Percentiles rank a stretch among this genome's conserved stretches.
Evolutionary conservation across 2,113 vertebrate species (phyloP).

Genomic region (Hiodon alosoides): DNA sequence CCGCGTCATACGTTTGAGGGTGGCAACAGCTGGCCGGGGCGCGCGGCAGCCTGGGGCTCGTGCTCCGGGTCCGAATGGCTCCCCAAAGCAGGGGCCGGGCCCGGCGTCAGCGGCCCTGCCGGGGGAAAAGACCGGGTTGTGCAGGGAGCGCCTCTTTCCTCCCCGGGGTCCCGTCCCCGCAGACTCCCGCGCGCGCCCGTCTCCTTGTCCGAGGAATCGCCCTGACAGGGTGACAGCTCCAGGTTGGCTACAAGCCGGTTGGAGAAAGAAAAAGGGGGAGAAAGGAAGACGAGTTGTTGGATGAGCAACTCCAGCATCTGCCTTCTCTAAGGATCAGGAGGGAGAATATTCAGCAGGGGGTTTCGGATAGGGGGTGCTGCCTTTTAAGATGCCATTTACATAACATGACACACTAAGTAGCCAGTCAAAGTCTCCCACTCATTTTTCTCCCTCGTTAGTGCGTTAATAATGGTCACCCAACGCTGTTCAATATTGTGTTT

Average conservation of each 20-base stretch:
- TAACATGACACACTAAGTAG: constrained; percentile 8
- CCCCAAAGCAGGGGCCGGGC: constrained; percentile 10
- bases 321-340: background rate
- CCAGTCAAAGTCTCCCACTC: constrained; percentile 7
- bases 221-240: constrained; percentile 33
- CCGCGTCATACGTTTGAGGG: constrained; percentile 35
- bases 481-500: constrained; percentile 26
- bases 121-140: constrained; percentile 21
- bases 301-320: constrained; percentile 9
- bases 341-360: background rate
- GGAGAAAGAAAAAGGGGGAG: constrained; percentile 18
- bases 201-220: constrained; percentile 49
- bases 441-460: constrained; percentile 22
- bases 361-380: background rate
- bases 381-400: constrained; percentile 18
- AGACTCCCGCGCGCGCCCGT: constrained; percentile 18
- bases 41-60: background rate
- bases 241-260: constrained; percentile 37
- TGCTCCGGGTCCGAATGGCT: constrained; percentile 18
- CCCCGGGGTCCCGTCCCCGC: constrained; percentile 23
- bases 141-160: constrained; percentile 15
- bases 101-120: background rate
- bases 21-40: constrained; percentile 35
- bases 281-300: constrained; percentile 15
- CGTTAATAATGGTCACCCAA: constrained; percentile 39